Evolutionary conservation across 2,797 vertebrate genomes (phyloP), one percentile per base, ranked within the genome.

Genomic region (Meriones psammophilus): DNA sequence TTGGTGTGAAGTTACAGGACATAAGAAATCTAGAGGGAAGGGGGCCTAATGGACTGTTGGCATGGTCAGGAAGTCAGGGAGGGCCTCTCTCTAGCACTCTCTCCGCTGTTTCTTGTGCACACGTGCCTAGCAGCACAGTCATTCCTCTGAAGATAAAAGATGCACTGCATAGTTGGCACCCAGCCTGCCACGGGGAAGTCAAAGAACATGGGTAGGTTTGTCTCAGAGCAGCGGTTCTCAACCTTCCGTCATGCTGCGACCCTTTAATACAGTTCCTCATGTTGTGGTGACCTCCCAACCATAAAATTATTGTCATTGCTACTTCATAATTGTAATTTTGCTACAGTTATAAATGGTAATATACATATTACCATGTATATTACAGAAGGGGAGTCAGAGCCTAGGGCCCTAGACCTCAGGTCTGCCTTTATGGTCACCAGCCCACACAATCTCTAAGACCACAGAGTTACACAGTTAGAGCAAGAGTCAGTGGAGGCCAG

Each of bases 1-100:
- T 46, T 39, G 42, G 62, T 56, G 39, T 79, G 18, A 74, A 58
- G 62, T 95, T 91, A 86, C 9, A 18, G 30, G 28, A 22, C 64
- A 3, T 73, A 58, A 86, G 86, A 83, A 33, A 78, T 74, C 87
- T 87, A 62, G 54, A 92, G 83, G 66, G 74, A 17, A 79, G 73
- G 81, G 30, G 33, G 10, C 50, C 58, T 71, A 36, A 66, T n/a
- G 46, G 24, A 58, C 30, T 91, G 69, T 80, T 64, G 79, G 36
- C 24, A 80, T 39, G 91, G 28, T 66, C 18, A 64, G 88, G 92
- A 88, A 85, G 66, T 89, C 24, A 84, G 60, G 87, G 85, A 94
- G 78, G 56, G 30, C 26, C 33, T 71, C 22, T 39, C 22, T 58
- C 91, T 92, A 89, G 81, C 50, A 81, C 79, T 39, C 54, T 60